Evolutionary conservation across 2,113 vertebrate genomes (phyloP).

Genomic region (Chaenocephalus aceratus): DNA sequence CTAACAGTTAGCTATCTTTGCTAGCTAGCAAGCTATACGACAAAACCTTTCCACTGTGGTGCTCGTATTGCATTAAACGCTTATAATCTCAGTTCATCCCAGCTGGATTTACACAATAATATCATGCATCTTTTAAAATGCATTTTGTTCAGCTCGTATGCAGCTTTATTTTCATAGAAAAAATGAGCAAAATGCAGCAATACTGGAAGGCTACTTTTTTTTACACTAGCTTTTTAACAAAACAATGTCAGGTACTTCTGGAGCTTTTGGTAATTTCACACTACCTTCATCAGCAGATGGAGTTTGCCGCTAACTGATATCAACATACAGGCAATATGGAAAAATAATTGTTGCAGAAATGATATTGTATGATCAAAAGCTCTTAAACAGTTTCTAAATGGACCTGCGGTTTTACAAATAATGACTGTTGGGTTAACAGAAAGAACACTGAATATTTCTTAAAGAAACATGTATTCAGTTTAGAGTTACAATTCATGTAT

Average conservation of each 20-base stretch:
- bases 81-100: too few relatives aligned
- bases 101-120: background rate
- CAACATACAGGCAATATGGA: too few relatives aligned
- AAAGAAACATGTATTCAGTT: background rate
- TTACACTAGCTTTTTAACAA: background rate
- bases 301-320: background rate
- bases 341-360: too few relatives aligned
- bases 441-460: background rate
- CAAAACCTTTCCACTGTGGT: background rate
- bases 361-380: background rate
- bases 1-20: constrained; percentile 27
- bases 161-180: background rate
- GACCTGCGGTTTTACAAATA: background rate
- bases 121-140: background rate
- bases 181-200: background rate
- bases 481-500: background rate
- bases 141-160: background rate
- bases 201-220: background rate
- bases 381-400: too few relatives aligned
- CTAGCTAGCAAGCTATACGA: constrained; percentile 17
- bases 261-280: background rate
- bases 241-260: too few relatives aligned
- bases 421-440: background rate
- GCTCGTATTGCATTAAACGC: background rate
- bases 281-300: background rate